phyloP scores from a whole-genome alignment of 2,113 vertebrate species.

The Cinclus mexicanus region DNA sequence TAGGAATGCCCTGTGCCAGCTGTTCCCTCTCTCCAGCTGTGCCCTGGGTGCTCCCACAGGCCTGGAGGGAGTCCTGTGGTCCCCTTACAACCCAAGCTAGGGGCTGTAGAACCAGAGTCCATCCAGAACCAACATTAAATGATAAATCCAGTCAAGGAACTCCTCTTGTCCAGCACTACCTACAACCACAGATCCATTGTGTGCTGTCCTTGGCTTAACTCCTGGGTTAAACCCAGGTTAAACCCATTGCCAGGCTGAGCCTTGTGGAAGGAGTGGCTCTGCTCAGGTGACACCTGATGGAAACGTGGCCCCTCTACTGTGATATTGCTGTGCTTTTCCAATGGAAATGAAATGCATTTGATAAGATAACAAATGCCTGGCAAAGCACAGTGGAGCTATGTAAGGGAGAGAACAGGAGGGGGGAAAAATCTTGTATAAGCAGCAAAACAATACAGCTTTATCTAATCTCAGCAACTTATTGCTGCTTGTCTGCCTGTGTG shows the following conservation, averaged over 20 bases:
- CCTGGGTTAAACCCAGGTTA: neutral
- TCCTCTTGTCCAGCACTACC: accelerated
- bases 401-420: conserved; percentile 34
- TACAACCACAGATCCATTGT: accelerated
- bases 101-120: neutral
- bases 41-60: accelerated
- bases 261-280: neutral
- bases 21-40: neutral
- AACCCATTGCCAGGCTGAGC: neutral
- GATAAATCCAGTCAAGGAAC: neutral
- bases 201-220: neutral
- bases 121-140: accelerated
- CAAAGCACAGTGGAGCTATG: conserved; percentile 52
- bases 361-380: conserved; percentile 72
- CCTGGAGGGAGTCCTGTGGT: neutral
- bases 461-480: conserved; percentile 76
- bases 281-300: neutral
- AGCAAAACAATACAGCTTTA: conserved; percentile 76
- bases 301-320: neutral
- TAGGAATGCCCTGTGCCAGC: accelerated
- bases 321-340: conserved; percentile 32
- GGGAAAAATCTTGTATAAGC: conserved; percentile 52
- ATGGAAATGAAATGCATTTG: conserved; percentile 48
- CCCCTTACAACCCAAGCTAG: neutral
- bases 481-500: conserved; percentile 71